Base-by-base conservation (phyloP, 2,113 vertebrate genomes). In the Crocuta crocuta region DNA sequence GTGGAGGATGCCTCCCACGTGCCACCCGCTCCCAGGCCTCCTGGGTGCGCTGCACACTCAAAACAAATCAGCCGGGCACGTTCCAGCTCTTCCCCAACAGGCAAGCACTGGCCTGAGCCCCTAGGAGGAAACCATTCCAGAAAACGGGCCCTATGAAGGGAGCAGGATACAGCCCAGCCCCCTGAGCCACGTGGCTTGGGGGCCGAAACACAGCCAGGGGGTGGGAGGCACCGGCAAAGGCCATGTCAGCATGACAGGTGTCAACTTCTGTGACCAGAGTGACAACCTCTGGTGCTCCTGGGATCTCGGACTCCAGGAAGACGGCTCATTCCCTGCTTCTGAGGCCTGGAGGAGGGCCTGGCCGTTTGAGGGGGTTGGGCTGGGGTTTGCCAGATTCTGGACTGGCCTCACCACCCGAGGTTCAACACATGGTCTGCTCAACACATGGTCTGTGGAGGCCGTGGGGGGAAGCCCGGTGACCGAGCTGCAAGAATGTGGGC, bases 121-220 rank as follows among this genome's bases (percentile, higher is more conserved):
- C 28, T 33, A 16, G 63, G 12, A 24, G 68, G 74, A 65, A 76
- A 71, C 12, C 2, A 3, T 28, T 50, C 66, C 89, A 80, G 92
- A 61, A 58, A 28, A 33, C 23, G 6, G 1, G n/a, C 43, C 53
- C 33, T 0, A 1, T 1, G 58, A 7, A 23, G 6, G 58, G 19
- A 7, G n/a, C 50, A 10, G 65, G 33, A 26, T 48, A 35, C 13
- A 80, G 65, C 16, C 88, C 45, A 11, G 23, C 28, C 61, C 94
- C 61, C 21, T 0, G 70, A 91, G 35, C 35, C 80, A 12, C 0
- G 0, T 48, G 2, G 50, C 9, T 33, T 15, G 2, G 5, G 35
- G 63, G 55, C 24, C 31, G 31, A 74, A 58, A 26, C 73, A 28
- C 39, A 33, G 55, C 83, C 65, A 39, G 35, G 33, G 68, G 19